These are phyloP conservation scores for Mallotus villosus DNA, from an alignment of 2,797 vertebrate species.

Conservation along the genomic window DNA sequence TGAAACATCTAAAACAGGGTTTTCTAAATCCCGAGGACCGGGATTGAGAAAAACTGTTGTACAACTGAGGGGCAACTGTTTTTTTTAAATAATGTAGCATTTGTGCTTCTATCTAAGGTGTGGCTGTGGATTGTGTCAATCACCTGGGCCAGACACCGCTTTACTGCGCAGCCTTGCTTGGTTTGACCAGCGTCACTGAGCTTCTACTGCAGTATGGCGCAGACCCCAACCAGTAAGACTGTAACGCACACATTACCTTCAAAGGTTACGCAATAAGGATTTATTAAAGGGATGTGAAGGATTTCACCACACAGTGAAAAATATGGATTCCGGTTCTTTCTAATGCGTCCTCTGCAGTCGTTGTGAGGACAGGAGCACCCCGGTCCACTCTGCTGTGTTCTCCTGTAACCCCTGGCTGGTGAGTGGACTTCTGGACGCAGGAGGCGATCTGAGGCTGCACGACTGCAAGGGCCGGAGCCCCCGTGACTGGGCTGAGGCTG, in stretches of 20 bases:
- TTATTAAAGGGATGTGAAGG: too few relatives aligned
- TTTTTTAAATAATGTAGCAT: background rate
- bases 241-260: background rate
- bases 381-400: constrained; percentile 84
- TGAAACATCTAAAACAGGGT: too few relatives aligned
- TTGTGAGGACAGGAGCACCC: constrained; percentile 82
- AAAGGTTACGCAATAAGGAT: too few relatives aligned
- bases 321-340: background rate
- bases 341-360: constrained; percentile 64
- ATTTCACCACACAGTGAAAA: background rate
- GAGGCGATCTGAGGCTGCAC: constrained; percentile 83
- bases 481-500: constrained; percentile 75
- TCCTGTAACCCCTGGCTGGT: constrained; percentile 81
- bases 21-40: too few relatives aligned
- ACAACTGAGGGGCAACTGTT: background rate
- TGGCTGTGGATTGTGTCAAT: constrained; percentile 76
- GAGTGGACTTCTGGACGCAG: constrained; percentile 78
- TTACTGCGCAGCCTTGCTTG: constrained; percentile 78
- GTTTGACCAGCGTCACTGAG: constrained; percentile 71
- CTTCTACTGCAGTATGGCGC: constrained; percentile 80
- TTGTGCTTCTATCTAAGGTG: constrained; percentile 20
- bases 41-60: too few relatives aligned
- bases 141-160: constrained; percentile 81
- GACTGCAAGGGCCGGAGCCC: constrained; percentile 75
- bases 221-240: constrained; percentile 83